A percentile compares a stretch with the other conserved stretches of the same genome.
These are phyloP conservation scores for Brachionus koreanus DNA, from an alignment of 1,140 invertebrate genomes.

Conservation along the genomic window DNA sequence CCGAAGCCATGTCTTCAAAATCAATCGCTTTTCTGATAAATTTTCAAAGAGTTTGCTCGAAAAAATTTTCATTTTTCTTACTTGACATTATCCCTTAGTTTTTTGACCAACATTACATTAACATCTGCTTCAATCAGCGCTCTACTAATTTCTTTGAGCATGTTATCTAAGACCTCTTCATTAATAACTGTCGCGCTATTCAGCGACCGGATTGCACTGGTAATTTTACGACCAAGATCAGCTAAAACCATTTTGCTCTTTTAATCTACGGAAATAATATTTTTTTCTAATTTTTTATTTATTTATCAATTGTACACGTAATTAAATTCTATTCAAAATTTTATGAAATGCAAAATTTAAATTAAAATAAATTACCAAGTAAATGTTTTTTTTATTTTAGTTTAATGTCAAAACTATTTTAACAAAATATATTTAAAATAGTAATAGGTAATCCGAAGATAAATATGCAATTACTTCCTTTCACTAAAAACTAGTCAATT, in stretches of 20 bases:
- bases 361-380: neutral
- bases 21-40: slow-evolving; percentile 72
- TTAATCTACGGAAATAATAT: slow-evolving; percentile 18
- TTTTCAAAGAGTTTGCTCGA: neutral
- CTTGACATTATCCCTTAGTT: slow-evolving; percentile 95
- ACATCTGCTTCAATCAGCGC: slow-evolving; percentile 98
- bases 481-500: too few species aligned
- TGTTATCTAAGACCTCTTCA: slow-evolving; percentile 93
- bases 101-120: slow-evolving; percentile 92
- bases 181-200: slow-evolving; percentile 98
- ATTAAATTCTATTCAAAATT: slow-evolving; percentile 13
- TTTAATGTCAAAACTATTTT: neutral
- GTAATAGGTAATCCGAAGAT: too few species aligned
- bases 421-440: too few species aligned
- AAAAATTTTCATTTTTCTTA: slow-evolving; percentile 47
- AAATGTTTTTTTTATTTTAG: neutral
- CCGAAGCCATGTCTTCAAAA: slow-evolving; percentile 99
- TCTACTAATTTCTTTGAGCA: slow-evolving; percentile 97
- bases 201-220: slow-evolving; percentile 88
- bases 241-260: slow-evolving; percentile 89
- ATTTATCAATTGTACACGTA: slow-evolving; percentile 12
- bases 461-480: too few species aligned
- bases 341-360: neutral
- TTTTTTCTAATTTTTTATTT: neutral
- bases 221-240: slow-evolving; percentile 98